Evolutionary conservation across 2,888 invertebrate species (phyloP).

Genomic region (Acrobasis repandana): DNA sequence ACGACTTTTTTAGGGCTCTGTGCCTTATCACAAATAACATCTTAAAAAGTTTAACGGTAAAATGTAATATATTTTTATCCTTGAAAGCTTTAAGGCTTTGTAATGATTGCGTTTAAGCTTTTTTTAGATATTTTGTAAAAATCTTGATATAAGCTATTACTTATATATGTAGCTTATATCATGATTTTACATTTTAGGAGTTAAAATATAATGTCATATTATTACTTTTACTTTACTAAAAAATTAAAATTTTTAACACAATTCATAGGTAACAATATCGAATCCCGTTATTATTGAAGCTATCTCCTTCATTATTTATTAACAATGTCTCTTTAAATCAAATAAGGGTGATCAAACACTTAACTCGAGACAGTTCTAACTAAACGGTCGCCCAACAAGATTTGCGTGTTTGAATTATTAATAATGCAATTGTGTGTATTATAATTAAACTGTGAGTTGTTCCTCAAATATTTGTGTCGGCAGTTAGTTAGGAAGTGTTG

Average conservation of each 20-base stretch:
- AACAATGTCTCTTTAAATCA: slow-evolving; percentile 31
- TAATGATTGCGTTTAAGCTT: too few relatives aligned
- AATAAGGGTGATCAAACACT: slow-evolving; percentile 24
- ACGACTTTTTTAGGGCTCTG: slow-evolving; percentile 48
- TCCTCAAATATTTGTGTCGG: slow-evolving; percentile 42
- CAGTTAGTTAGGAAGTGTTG: slow-evolving; percentile 37
- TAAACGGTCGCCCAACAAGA: slow-evolving; percentile 47
- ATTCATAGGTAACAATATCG: neutral
- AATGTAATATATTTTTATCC: too few relatives aligned
- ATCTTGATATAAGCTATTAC: too few relatives aligned
- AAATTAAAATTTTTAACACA: neutral
- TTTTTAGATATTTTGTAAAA: too few relatives aligned
- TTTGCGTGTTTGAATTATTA: slow-evolving; percentile 59
- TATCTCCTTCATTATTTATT: slow-evolving; percentile 42
- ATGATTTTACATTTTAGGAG: too few relatives aligned
- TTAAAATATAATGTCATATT: too few relatives aligned
- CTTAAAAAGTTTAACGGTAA: neutral
- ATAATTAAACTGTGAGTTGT: slow-evolving; percentile 47
- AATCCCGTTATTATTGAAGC: slow-evolving; percentile 29
- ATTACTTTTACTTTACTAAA: too few relatives aligned
- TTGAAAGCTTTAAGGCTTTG: too few relatives aligned
- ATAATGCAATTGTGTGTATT: slow-evolving; percentile 55
- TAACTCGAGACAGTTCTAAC: slow-evolving; percentile 1
- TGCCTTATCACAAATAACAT: neutral
- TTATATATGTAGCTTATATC: too few relatives aligned